Percentiles rank a stretch among this genome's conserved stretches.
Evolutionary conservation across 1,140 invertebrate genomes (phyloP).

Genomic region (Brachionus paranguensis): DNA sequence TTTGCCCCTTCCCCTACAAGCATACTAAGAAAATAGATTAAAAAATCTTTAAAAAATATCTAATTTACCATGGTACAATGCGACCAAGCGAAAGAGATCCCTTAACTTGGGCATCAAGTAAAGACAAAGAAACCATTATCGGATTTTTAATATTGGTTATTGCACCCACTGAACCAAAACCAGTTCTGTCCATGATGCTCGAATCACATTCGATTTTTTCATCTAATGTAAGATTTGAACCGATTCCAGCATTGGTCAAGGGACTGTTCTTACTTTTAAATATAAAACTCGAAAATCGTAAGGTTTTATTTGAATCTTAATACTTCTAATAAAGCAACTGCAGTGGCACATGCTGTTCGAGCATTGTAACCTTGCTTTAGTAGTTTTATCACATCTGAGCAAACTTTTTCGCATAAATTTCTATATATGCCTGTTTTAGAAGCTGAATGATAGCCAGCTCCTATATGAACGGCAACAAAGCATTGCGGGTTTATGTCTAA

Average conservation of each 20-base stretch:
- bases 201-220: constrained; percentile 86
- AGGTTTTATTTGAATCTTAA: not conserved
- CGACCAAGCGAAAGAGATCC: constrained; percentile 50
- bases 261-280: constrained; percentile 61
- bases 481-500: not conserved
- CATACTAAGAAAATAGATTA: constrained; percentile 51
- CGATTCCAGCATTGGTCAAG: constrained; percentile 83
- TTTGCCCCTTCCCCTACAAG: constrained; percentile 74
- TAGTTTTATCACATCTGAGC: not conserved
- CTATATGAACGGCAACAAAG: constrained; percentile 36
- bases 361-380: constrained; percentile 32
- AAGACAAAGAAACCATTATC: constrained; percentile 49
- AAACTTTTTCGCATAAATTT: constrained; percentile 17
- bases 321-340: constrained; percentile 37
- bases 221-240: constrained; percentile 78
- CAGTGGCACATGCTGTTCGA: not conserved
- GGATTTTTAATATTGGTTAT: constrained; percentile 53
- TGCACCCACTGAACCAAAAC: constrained; percentile 70
- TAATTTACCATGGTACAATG: constrained; percentile 53
- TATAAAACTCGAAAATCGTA: not conserved
- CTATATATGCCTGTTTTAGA: not conserved
- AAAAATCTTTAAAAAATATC: not conserved
- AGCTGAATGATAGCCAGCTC: constrained; percentile 21
- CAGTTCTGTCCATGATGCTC: constrained; percentile 78
- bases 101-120: constrained; percentile 52